Percentiles rank a stretch among this genome's conserved stretches.
These are phyloP conservation scores for Cettia cetti DNA, from an alignment of 2,113 vertebrate species.

Conservation along the genomic window DNA sequence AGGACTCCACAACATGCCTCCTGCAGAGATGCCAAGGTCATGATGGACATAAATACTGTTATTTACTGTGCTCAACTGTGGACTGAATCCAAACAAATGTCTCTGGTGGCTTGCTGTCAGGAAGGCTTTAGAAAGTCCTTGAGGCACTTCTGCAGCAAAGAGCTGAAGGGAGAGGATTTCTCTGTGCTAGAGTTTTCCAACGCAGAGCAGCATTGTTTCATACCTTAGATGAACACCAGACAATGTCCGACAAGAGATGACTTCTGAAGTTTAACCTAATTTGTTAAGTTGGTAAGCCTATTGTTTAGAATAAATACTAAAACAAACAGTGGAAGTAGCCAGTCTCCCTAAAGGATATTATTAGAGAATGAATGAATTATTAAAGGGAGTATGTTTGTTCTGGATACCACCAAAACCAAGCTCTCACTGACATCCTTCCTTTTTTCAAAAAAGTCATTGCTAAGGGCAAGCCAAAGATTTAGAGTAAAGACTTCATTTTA, in stretches of 20 bases:
- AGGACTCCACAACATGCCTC: not conserved
- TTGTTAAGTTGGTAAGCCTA: not conserved
- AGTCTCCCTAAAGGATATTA: not conserved
- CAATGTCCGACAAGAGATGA: not conserved
- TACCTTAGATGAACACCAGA: not conserved
- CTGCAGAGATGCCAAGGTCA: not conserved
- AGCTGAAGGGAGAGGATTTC: not conserved
- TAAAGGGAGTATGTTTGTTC: not conserved
- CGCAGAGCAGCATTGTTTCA: not conserved
- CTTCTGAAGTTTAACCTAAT: not conserved
- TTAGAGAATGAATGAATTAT: not conserved
- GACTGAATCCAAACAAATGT: not conserved
- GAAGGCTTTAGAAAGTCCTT: not conserved
- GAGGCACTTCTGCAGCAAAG: not conserved
- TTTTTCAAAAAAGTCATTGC: not conserved
- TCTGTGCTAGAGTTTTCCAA: not conserved
- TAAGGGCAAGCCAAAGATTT: not conserved
- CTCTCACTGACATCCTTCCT: not conserved
- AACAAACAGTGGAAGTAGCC: slow-evolving; percentile 5
- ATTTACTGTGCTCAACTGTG: not conserved
- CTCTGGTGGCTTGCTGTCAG: not conserved
- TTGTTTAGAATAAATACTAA: slow-evolving; percentile 15
- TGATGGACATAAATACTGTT: not conserved
- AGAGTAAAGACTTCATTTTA: not conserved
- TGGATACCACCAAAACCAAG: not conserved